Evolutionary conservation across 2,113 vertebrate species (phyloP).

Genomic region (Megaleporinus macrocephalus): DNA sequence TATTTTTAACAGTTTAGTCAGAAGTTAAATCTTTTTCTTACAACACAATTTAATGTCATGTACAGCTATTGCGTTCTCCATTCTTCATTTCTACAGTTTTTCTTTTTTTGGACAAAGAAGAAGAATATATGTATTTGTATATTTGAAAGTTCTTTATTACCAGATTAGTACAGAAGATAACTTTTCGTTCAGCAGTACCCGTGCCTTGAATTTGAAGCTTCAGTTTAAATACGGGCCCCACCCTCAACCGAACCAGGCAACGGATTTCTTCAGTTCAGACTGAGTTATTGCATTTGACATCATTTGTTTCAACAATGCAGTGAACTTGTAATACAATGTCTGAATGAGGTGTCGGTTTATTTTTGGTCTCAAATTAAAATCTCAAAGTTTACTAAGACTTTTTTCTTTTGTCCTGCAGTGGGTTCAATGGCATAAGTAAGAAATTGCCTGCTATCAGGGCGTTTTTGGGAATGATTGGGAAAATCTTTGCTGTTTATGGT

Average conservation of each 20-base stretch:
- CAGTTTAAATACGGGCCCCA: neutral
- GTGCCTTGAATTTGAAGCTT: neutral
- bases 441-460: neutral
- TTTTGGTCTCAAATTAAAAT: constrained; percentile 11
- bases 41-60: neutral
- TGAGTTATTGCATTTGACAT: constrained; percentile 21
- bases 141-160: neutral
- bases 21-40: neutral
- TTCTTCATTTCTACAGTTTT: neutral
- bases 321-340: neutral
- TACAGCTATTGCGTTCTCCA: neutral
- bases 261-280: neutral
- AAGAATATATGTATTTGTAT: neutral
- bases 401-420: neutral
- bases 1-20: neutral
- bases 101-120: constrained; percentile 1
- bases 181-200: neutral
- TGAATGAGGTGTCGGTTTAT: constrained; percentile 9
- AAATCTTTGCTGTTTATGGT: constrained; percentile 5
- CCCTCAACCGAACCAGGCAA: neutral
- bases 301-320: neutral
- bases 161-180: neutral
- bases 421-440: neutral
- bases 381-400: neutral
- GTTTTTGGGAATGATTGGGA: neutral